Evolutionary conservation across 2,113 vertebrate species (phyloP), one percentile per base, ranked within the genome.

Genomic region (Erythrolamprus reginae): DNA sequence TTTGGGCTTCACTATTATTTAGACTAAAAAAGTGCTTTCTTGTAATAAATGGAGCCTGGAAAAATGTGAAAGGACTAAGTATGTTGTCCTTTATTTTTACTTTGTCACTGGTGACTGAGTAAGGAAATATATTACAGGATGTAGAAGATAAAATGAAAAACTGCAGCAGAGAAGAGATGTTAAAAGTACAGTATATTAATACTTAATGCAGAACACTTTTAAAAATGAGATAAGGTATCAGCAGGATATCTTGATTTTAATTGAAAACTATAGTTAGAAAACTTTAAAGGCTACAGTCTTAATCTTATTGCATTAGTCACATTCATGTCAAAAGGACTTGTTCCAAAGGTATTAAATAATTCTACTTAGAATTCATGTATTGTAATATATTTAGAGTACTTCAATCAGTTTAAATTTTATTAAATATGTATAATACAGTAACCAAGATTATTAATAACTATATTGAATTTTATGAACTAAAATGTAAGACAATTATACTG

Each of bases 1-100:
- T 89, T 96, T 95, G 88, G 61, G 21, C 95, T 95, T 93, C 83
- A 61, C 55, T 96, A 85, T 21, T 42, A 90, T n/a, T 93, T 95
- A 91, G 86, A 45, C 82, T 92, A 94, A 82, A 93, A 87, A 87
- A 87, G 92, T 93, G 70, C 82, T 93, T 93, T 95, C 92, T 94
- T 82, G 88, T 93, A 95, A 90, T 47, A 92, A 58, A 90, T 84
- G 55, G 90, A 92, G 26, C 58, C 89, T 92, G 82, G 92, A 94
- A 56, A 93, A 91, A 88, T 86, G 88, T 92, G 70, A 91, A 89
- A 89, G 58, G 96, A 95, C 53, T 56, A 89, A n/a, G 82, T 92
- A 28, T 91, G 91, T 88, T 89, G 1, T 48, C 82, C 84, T 93
- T 86, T 89, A 94, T 95, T 93, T 92, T 28, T 92, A 51, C 38